phyloP scores from a whole-genome alignment of 2,888 invertebrate species.

The Rhabditoides inermis region DNA sequence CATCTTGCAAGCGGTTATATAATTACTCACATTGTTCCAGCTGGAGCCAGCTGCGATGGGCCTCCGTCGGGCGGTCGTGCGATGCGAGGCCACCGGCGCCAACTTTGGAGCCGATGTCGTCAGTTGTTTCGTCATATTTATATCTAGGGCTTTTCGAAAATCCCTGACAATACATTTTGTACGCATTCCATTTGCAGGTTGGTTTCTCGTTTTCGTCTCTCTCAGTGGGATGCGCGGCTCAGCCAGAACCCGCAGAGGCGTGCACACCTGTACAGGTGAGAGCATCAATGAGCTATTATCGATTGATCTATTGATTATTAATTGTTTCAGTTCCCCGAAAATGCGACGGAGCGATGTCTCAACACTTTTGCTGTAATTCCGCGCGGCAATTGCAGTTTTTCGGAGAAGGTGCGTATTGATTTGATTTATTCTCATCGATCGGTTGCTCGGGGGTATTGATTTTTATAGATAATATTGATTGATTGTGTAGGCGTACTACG shows the following conservation, averaged over 20 bases:
- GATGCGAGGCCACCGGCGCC: constrained; percentile 47
- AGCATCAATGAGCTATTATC: neutral
- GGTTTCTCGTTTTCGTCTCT: constrained; percentile 25
- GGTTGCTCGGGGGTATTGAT: neutral
- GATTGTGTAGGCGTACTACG: constrained; percentile 22
- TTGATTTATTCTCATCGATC: neutral
- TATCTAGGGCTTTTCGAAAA: no score
- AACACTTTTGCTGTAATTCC: constrained; percentile 42
- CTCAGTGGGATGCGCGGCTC: constrained; percentile 35
- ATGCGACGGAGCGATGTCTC: constrained; percentile 17
- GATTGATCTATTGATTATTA: neutral
- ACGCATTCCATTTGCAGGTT: constrained; percentile 10
- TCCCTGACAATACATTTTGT: no score
- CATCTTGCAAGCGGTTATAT: no score
- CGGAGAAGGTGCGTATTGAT: constrained; percentile 19
- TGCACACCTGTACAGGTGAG: constrained; percentile 32
- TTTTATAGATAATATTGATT: neutral
- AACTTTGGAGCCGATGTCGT: constrained; percentile 42
- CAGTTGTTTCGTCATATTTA: neutral
- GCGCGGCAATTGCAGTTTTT: constrained; percentile 41
- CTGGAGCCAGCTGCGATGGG: no score
- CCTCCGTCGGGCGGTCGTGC: no score
- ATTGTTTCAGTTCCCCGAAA: neutral
- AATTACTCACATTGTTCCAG: no score
- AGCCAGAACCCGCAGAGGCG: constrained; percentile 31